Evolutionary conservation across 2,797 vertebrate species (phyloP).

Genomic region (Tapera naevia): DNA sequence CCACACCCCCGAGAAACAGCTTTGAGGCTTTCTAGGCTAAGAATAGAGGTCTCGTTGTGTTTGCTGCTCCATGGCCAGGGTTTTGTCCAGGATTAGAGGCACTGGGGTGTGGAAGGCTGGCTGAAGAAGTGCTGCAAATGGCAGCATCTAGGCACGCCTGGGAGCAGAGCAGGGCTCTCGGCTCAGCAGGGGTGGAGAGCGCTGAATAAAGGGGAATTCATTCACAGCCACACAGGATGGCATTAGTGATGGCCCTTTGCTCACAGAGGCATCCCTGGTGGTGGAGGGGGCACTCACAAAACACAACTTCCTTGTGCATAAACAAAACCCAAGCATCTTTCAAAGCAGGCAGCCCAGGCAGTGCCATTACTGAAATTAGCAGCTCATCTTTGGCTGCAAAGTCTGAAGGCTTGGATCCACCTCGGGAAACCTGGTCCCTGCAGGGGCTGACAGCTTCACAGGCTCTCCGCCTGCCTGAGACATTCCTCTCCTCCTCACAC

Average conservation of each 20-base stretch:
- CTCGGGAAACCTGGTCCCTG: not conserved
- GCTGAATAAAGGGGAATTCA: conserved; percentile 41
- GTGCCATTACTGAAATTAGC: not conserved
- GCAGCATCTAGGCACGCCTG: not conserved
- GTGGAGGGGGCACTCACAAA: not conserved
- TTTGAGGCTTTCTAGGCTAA: not conserved
- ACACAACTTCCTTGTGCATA: not conserved
- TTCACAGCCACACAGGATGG: conserved; percentile 11
- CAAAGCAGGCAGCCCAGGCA: not conserved
- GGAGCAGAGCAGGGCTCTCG: not conserved
- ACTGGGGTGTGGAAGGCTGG: not conserved
- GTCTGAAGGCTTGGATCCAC: not conserved
- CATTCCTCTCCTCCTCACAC: not conserved
- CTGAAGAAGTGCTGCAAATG: not conserved
- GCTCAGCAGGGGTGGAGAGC: conserved; percentile 3
- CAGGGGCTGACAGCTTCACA: not conserved
- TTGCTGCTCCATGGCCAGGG: not conserved
- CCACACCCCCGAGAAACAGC: not conserved
- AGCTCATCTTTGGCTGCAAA: not conserved
- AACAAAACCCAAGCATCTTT: not conserved
- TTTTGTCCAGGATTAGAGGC: conserved; percentile 4
- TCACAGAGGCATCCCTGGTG: not conserved
- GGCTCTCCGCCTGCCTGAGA: rapidly evolving
- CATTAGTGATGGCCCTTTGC: conserved; percentile 27
- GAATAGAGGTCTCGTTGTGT: conserved; percentile 13